A percentile compares a stretch with the other conserved stretches of the same genome.
phyloP scores from a whole-genome alignment of 2,888 invertebrate species.

The Oeneis ivallda region DNA sequence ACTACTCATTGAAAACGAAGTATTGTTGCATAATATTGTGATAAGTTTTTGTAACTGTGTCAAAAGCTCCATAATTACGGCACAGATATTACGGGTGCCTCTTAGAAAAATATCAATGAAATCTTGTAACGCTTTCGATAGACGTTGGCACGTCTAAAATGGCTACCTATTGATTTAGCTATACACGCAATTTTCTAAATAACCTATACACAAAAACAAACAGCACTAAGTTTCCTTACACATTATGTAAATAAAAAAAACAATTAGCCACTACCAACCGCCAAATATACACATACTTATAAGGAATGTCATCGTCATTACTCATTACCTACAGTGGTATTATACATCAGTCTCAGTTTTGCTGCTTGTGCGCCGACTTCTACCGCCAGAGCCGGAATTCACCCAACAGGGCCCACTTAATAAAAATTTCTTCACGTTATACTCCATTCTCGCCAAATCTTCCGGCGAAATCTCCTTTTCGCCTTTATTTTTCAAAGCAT shows the following conservation, averaged over 20 bases:
- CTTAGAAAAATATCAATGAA: conserved; percentile 3
- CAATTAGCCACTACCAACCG: conserved; percentile 16
- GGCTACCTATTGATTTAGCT: neutral
- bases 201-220: conserved; percentile 12
- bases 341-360: conserved; percentile 82
- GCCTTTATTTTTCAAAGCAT: conserved; percentile 56
- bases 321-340: conserved; percentile 56
- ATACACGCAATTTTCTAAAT: conserved; percentile 6
- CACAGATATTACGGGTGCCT: neutral
- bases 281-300: conserved; percentile 35
- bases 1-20: conserved; percentile 7
- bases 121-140: neutral
- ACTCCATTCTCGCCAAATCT: conserved; percentile 87
- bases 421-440: conserved; percentile 88
- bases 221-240: conserved; percentile 15
- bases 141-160: neutral
- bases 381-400: conserved; percentile 53
- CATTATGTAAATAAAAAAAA: conserved; percentile 16
- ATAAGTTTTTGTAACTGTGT: neutral
- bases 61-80: neutral
- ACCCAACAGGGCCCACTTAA: conserved; percentile 81
- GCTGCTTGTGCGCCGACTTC: conserved; percentile 77
- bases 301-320: conserved; percentile 51
- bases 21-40: neutral
- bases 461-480: conserved; percentile 75